Base-by-base conservation (phyloP, 92 coral and sea anemone genomes). In the Porites lobata region DNA sequence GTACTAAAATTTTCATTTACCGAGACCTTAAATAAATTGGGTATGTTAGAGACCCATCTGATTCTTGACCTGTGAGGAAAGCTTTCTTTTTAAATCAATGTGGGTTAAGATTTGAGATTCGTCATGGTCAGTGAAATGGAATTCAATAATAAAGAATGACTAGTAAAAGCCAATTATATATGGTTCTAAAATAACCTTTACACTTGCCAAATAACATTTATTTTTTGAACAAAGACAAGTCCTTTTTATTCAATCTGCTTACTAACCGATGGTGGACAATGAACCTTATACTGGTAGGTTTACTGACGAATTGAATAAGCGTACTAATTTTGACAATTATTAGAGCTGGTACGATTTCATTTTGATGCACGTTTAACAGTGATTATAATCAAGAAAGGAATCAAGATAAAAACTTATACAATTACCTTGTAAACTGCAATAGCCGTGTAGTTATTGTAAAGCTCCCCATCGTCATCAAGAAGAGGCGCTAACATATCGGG, bases 371-470 rank as follows among this genome's bases (percentile, higher is more conserved):
- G 11, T 14, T 10, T 56, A 14, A 2, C 15, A 56, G 11, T 11
- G 3, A 10, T 56, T 10, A 56, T 14, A 2, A 10, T 0, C 61
- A 10, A 9, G 15, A 56, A 11, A 56, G 17, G 13, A 56, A 56
- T 10, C 11, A 10, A 54, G 59, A 2, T 56, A 10, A 56, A 56
- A 56, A 56, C 12, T 56, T 56, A 50, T n/a, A 50, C 15, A 72
- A 22, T 18, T 84, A 84, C 99, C 98, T 93, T 95, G 75, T 89
- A 95, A 1, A 95, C 85, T 12, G 94, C 98, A 69, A 92, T 72
- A 17, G 92, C 71, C 14, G 98, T 94, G 72, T 70, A 89, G 65
- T 86, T 92, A 72, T 81, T 92, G 78, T 81, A 85, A 82, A 85
- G 92, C 51, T 84, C 89, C 26, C 86, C 96, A 15, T 86, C 96